Percentiles rank a stretch among this genome's conserved stretches.
These are phyloP conservation scores for Euspilapteryx auroguttella DNA, from an alignment of 2,888 invertebrate genomes.

Conservation along the genomic window DNA sequence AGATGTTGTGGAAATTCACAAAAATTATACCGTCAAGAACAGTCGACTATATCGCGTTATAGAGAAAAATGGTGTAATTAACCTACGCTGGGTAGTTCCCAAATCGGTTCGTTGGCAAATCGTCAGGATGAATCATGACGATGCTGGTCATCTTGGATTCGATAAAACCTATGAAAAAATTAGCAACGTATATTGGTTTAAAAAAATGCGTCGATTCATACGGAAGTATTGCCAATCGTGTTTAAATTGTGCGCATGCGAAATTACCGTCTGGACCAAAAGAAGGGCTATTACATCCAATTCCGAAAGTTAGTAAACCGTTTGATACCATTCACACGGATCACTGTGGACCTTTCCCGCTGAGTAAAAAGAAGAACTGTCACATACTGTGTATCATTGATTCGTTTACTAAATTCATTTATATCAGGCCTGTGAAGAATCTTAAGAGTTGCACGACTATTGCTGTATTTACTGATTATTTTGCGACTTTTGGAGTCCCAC, in stretches of 20 bases:
- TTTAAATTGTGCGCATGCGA: slow-evolving; percentile 7
- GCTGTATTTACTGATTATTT: slow-evolving; percentile 5
- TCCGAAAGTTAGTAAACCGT: slow-evolving; percentile 5
- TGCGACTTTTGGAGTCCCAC: slow-evolving; percentile 4
- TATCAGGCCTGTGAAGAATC: slow-evolving; percentile 8
- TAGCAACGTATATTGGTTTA: slow-evolving; percentile 9
- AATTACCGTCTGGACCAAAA: slow-evolving; percentile 5
- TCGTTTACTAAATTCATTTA: slow-evolving; percentile 10
- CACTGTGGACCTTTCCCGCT: slow-evolving; percentile 9
- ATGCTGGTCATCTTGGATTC: slow-evolving; percentile 8
- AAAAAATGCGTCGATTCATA: slow-evolving; percentile 9
- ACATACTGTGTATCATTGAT: slow-evolving; percentile 9
- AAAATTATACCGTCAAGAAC: slow-evolving; percentile 5
- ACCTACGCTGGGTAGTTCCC: slow-evolving; percentile 11
- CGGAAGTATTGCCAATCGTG: slow-evolving; percentile 10
- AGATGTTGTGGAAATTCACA: slow-evolving; percentile 4
- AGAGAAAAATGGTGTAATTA: slow-evolving; percentile 1
- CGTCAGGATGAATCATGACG: slow-evolving; percentile 8
- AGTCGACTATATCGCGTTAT: slow-evolving; percentile 2
- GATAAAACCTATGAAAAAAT: slow-evolving; percentile 9
- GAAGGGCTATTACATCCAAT: slow-evolving; percentile 6
- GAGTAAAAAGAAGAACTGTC: slow-evolving; percentile 8
- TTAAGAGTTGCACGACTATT: slow-evolving; percentile 5
- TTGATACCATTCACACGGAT: slow-evolving; percentile 8
- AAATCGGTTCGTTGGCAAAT: slow-evolving; percentile 11